Base-by-base conservation (phyloP, 1,140 invertebrate genomes). In the Belonocnema kinseyi region DNA sequence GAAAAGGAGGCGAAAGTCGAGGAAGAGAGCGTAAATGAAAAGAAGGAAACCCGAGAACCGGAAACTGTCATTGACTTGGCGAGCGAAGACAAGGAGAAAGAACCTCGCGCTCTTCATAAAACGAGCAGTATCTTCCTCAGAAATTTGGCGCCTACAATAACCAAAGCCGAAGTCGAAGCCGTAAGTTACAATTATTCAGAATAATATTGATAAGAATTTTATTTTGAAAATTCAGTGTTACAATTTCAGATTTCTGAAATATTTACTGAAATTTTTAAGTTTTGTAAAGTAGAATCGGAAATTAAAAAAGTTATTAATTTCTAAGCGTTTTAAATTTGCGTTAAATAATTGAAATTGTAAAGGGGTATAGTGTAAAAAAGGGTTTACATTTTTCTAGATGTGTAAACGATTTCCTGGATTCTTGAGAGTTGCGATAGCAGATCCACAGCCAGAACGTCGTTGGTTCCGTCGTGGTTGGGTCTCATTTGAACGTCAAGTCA, bases 391-490 rank as follows among this genome's bases (percentile, higher is more conserved):
- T 72, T 87, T 92, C 33, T 86, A 97, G 95, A 96, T 99, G 92
- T 99, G 98, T 90, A 97, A 97, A 84, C 94, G 97, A 12, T 99
- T 98, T 86, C 96, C 96, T 77, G 99, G 99, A 3, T 99, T 98
- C 87, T 90, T 99, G n/a, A 93, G 99, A 66, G 97, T 99, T 10
- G 98, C 98, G 0, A 94, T 99, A 71, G 98, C 99, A 0, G 99
- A 99, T 92, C 99, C 99, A 2, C 94, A 98, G 85, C 96, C 97
- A 0, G 98, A 99, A 86, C 93, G 98, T 58, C 93, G 97, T 53
- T 99, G 98, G 95, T 97, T 98, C 89, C 94, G 99, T 33, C 94
- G 98, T 71, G 99, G 98, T 56, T 99, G 99, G 99, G 98, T 99
- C 6, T 99, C 99, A 1, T 99, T 99, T 91, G 96, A 98, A 83